Base-by-base conservation (phyloP, 2,888 invertebrate genomes). In the Fragum fragum region DNA sequence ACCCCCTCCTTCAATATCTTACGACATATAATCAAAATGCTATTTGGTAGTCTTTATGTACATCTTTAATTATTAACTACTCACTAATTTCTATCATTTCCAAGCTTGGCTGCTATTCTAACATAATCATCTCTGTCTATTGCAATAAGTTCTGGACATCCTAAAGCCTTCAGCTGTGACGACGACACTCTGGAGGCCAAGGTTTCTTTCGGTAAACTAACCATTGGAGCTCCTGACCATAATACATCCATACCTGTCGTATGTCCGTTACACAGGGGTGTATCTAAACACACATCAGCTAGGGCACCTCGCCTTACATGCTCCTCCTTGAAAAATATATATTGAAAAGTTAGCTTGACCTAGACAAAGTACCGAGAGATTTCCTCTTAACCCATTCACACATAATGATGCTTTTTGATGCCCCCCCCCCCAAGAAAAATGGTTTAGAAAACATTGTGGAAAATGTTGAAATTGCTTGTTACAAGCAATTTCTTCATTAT, bases 201-300 rank as follows among this genome's bases (percentile, higher is more conserved):
- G 0, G 96, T 96, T 91, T 96, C 96, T 80, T 95, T 95, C 95
- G 99, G 98, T 80, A 99, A 95, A 0, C 99, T 99, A 16, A 99
- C 97, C 90, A 99, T 98, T 0, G 99, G 99, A 0, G 99, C 99
- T 63, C 99, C 99, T n/a, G 99, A 98, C 99, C 99, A 99, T 73
- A 99, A 95, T 28, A 99, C 98, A 95, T 99, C 99, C 99, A 99
- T 99, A 73, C 99, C 98, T 1, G 99, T 99, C 0, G 99, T 99
- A 94, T 99, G 99, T 6, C 99, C 99, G 94, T 99, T 99, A 94
- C 99, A 99, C 18, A 99, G 95, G 0, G 99, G 99, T 0, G 99
- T 99, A 94, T 99, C 99, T 75, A 99, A 96, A 93, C 99, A 99
- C 42, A 99, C 97, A 95, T 99, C 99, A n/a, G 99, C 99, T 89